Base-by-base conservation (phyloP, 1,140 invertebrate genomes). In the Drosophila tristis region DNA sequence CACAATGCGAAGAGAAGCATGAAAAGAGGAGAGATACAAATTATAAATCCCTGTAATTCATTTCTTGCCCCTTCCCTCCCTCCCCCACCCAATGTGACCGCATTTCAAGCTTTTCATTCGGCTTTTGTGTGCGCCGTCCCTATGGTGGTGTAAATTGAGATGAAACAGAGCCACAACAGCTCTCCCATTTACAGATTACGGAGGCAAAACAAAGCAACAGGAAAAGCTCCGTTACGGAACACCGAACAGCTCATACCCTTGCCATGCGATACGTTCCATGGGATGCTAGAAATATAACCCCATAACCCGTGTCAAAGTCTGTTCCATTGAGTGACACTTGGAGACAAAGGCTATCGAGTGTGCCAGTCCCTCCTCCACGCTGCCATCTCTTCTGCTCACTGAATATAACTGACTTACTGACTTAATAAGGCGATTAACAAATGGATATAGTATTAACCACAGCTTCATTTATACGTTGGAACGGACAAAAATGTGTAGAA, bases 11-110 rank as follows among this genome's bases (percentile, higher is more conserved):
- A 11, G 9, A 35, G 31, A 39, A 54, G 42, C 49, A 57, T 65
- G 58, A 58, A 61, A 55, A 51, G 42, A 44, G 44, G 39, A 71
- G 55, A 87, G 82, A 87, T 82, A 87, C 78, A 74, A 86, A 81
- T 86, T 86, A 81, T 86, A 87, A 86, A 79, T 65, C 82, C 72
- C 78, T 75, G 82, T 87, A 78, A 86, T 81, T 86, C 87, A 87
- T 86, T 87, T 86, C 78, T 73, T 75, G 80, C 66, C 78, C 35
- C 51, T 31, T 20, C 13, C 63, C 55, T 58, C 54, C 57, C 54
- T 23, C 50, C 25, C n/a, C 26, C 16, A 2, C 4, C 5, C 45
- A 35, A 0, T 20, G 16, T 55, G 54, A 29, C 44, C 56, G 50
- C 45, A 53, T 63, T 65, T 64, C 45, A 75, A 61, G 53, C 64